Evolutionary conservation across 2,888 invertebrate genomes (phyloP), one percentile per base, ranked within the genome.

Genomic region (Chymomyza procnemis): DNA sequence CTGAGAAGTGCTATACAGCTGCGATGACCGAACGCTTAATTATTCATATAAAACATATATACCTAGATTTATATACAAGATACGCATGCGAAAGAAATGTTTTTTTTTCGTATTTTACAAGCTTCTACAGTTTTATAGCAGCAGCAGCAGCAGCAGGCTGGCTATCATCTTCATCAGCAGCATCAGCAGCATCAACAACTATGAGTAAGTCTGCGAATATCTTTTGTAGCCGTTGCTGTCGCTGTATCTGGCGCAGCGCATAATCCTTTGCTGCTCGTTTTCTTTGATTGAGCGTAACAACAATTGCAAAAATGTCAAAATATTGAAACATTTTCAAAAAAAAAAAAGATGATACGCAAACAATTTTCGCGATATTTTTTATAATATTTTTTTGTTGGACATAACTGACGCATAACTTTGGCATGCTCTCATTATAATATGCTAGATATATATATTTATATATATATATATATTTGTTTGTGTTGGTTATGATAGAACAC

Each of bases 401-500:
- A 50, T 50, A 12, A 55, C 58, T 16, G 54, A 54, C 54, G 54
- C 54, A 54, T 54, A 21, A 8, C 9, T 14, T 19, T 48, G 21
- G 50, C 30, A 58, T 48, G 58, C 52, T 18, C 34, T 46, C 18
- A 18, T 14, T 54, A 1, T 19, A 46, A 9, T 9, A 1, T 6
- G 26, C 8, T 26, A 2, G 2, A 1, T 63, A 62, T 52, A 0
- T 1, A 5, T 54, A 61, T 64, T 46, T 22, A 5, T 0, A 52
- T 47, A 26, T 54, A 19, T 34, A 8, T 9, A 30, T 62, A 55
- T 54, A 34, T 61, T 21, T 59, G 26, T 34, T 47, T 6, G 9
- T 14, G 12, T 58, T 18, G 6, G 26, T 18, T 9, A 6, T n/a
- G 12, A 52, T 4, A 1, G 26, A 34, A 12, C 21, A 94, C 95